These are phyloP conservation scores for Ictalurus punctatus DNA, from an alignment of 2,113 vertebrate genomes.

Conservation along the genomic window DNA sequence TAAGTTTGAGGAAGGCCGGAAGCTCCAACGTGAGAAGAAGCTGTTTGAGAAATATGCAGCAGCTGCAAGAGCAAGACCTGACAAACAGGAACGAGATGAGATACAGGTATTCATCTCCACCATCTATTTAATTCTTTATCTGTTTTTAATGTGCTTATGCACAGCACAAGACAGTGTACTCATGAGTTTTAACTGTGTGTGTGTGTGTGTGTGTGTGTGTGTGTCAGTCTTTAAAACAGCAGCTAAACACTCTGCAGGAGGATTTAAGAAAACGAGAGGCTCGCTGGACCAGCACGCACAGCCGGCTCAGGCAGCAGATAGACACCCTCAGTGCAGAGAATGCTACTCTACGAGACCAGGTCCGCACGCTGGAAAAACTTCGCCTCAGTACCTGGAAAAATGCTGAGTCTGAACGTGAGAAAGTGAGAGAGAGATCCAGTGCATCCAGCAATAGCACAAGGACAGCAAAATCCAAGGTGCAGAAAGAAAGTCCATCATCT, in stretches of 20 bases:
- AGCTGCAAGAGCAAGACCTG: conserved; percentile 83
- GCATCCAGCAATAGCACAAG: conserved; percentile 57
- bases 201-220: neutral
- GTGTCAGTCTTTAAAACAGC: conserved; percentile 82
- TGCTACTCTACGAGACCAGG: conserved; percentile 80
- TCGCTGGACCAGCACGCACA: conserved; percentile 85
- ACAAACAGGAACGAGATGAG: conserved; percentile 94
- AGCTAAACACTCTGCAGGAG: conserved; percentile 85
- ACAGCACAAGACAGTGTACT: neutral
- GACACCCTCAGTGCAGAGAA: conserved; percentile 84
- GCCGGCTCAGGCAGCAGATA: conserved; percentile 84
- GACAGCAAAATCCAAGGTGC: conserved; percentile 42
- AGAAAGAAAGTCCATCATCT: neutral
- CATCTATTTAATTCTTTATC: neutral
- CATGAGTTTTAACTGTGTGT: neutral
- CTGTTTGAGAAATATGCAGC: conserved; percentile 87
- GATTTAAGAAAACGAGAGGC: conserved; percentile 85
- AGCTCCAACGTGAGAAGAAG: conserved; percentile 88
- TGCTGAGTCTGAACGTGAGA: conserved; percentile 61
- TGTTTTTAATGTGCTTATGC: neutral
- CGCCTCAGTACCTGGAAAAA: conserved; percentile 86
- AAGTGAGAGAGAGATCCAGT: conserved; percentile 50
- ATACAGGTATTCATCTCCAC: conserved; percentile 80
- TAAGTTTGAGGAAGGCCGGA: conserved; percentile 86
- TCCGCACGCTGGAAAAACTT: conserved; percentile 84